These are phyloP conservation scores for Australoheros scitulus DNA, from an alignment of 2,113 vertebrate species.

Conservation along the genomic window DNA sequence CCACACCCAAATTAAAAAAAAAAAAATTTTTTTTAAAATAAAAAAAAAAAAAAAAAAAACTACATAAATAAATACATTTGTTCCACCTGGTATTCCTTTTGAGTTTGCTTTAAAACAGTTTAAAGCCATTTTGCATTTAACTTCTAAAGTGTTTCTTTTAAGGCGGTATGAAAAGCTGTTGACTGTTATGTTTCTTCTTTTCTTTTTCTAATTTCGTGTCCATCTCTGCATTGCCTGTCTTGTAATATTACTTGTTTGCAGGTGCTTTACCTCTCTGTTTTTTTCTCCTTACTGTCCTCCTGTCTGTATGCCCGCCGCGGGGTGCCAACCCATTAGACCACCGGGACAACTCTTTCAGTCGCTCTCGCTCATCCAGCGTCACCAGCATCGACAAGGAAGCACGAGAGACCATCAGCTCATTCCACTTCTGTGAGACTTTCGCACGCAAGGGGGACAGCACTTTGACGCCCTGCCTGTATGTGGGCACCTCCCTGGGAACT, in stretches of 20 bases:
- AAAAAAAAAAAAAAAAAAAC: too few species aligned
- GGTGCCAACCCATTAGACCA: constrained; percentile 89
- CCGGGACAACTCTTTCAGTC: constrained; percentile 98
- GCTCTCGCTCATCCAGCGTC: constrained; percentile 97
- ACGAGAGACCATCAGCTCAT: constrained; percentile 91
- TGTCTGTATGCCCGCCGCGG: constrained; percentile 83
- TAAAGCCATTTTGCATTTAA: background rate
- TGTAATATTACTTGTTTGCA: constrained; percentile 4
- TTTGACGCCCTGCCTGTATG: constrained; percentile 89
- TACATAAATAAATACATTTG: background rate
- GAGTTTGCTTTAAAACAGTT: background rate
- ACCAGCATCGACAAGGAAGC: constrained; percentile 98
- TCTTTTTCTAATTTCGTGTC: background rate
- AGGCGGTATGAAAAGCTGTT: background rate
- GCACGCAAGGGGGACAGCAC: constrained; percentile 88
- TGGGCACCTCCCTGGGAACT: constrained; percentile 93
- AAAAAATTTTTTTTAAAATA: background rate
- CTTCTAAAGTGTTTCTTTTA: background rate
- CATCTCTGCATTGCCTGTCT: constrained; percentile 12
- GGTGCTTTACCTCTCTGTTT: constrained; percentile 80
- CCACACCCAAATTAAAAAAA: too few species aligned
- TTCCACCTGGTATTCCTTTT: background rate
- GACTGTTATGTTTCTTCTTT: background rate
- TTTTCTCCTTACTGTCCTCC: constrained; percentile 80
- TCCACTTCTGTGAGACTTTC: constrained; percentile 93